These are phyloP conservation scores for Aselliscus stoliczkanus DNA, from an alignment of 2,797 vertebrate genomes.

Conservation along the genomic window DNA sequence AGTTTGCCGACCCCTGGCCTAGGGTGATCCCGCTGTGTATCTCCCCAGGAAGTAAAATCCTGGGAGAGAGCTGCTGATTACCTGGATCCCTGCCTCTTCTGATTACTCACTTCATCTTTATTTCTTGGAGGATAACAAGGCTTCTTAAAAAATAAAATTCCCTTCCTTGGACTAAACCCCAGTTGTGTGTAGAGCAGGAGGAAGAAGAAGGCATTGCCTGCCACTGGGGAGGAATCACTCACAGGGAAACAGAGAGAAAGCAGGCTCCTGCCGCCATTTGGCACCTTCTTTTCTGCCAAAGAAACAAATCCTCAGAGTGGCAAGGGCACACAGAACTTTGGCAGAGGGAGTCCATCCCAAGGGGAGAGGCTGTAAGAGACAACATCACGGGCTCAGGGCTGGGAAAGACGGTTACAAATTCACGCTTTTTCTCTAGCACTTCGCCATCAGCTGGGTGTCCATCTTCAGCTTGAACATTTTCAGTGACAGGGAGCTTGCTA, in stretches of 20 bases:
- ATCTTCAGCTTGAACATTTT: background rate
- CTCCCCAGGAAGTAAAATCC: background rate
- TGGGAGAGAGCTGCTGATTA: background rate
- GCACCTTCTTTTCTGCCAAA: background rate
- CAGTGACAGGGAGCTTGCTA: background rate
- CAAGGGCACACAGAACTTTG: background rate
- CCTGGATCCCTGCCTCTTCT: background rate
- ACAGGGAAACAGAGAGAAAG: background rate
- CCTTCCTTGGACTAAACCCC: background rate
- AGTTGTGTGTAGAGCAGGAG: background rate
- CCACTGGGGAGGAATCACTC: background rate
- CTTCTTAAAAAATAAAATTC: background rate
- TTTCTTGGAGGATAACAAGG: conserved; percentile 8
- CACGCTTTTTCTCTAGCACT: background rate
- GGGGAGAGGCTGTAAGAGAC: background rate
- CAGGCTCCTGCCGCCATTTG: background rate
- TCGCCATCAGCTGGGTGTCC: background rate
- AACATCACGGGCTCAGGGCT: background rate
- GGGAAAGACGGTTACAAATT: background rate
- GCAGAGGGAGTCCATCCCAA: background rate
- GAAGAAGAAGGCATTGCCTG: background rate
- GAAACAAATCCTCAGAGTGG: background rate
- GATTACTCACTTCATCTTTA: conserved; percentile 10
- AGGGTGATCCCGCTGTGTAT: background rate
- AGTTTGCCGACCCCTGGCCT: no score